Conservation (phyloP, 2,888 invertebrate genomes). For the Cistogaster globosa region DNA sequence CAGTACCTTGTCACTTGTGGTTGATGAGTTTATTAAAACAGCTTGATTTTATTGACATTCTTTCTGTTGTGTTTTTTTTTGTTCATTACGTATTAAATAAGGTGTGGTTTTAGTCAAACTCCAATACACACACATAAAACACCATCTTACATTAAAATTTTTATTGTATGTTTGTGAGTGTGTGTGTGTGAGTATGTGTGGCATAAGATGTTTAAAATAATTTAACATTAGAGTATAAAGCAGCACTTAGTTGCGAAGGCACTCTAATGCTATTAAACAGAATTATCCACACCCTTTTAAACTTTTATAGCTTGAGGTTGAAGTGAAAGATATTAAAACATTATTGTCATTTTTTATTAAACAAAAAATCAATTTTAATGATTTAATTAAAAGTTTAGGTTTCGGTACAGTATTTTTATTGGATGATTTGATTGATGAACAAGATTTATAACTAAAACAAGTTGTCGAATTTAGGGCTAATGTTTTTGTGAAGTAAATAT, state of each 20-base stretch:
- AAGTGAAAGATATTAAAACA: not conserved
- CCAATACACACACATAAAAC: constrained; percentile 39
- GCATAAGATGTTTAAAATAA: constrained; percentile 50
- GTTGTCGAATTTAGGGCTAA: too few relatives aligned
- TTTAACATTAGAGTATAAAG: constrained; percentile 39
- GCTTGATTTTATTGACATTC: constrained; percentile 68
- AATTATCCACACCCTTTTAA: constrained; percentile 19
- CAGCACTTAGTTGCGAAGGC: constrained; percentile 26
- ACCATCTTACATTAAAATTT: constrained; percentile 24
- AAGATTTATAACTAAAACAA: too few relatives aligned
- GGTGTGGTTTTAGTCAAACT: constrained; percentile 62
- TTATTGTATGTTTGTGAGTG: constrained; percentile 8
- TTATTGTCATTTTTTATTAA: not conserved
- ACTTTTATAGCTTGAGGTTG: not conserved
- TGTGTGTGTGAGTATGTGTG: not conserved
- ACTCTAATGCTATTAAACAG: constrained; percentile 53
- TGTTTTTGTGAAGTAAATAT: too few relatives aligned
- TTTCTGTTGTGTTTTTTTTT: constrained; percentile 24
- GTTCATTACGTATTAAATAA: constrained; percentile 49
- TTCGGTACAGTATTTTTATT: too few relatives aligned
- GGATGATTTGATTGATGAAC: too few relatives aligned
- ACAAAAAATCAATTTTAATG: not conserved
- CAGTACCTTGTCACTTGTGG: constrained; percentile 68
- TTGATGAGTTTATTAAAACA: constrained; percentile 72
- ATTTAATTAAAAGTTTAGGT: not conserved